A percentile compares a stretch with the other conserved stretches of the same genome.
phyloP scores from a whole-genome alignment of 2,797 vertebrate species.

The Buceros bicornis region DNA sequence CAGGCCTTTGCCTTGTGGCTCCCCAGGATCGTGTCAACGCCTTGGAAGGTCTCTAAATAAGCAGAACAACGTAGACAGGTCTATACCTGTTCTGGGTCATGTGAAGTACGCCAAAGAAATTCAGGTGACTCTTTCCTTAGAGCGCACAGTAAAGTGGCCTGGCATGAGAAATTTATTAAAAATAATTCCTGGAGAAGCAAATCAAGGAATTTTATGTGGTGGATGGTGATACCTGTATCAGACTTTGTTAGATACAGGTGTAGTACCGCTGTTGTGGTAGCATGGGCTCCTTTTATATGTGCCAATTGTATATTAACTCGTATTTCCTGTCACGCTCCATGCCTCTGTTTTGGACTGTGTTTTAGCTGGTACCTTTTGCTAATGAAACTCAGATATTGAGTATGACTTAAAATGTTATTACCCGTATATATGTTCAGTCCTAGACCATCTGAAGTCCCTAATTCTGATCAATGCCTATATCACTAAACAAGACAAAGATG shows the following conservation, averaged over 20 bases:
- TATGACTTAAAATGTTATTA: neutral
- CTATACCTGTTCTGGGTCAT: neutral
- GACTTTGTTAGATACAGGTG: neutral
- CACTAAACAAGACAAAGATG: neutral
- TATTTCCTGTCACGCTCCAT: neutral
- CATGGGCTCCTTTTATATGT: neutral
- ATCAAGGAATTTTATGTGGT: neutral
- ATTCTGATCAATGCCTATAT: neutral
- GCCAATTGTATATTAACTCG: neutral
- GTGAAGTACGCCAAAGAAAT: neutral
- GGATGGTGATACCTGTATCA: neutral
- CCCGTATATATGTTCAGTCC: neutral
- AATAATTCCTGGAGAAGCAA: neutral
- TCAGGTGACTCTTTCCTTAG: neutral
- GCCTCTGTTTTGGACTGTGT: neutral
- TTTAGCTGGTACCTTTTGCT: neutral
- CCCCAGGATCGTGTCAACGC: neutral
- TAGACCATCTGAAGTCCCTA: neutral
- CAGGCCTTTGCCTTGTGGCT: neutral
- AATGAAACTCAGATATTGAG: neutral
- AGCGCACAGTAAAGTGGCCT: neutral
- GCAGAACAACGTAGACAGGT: neutral
- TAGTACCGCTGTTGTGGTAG: neutral
- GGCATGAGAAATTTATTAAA: neutral
- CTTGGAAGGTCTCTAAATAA: neutral